Conservation (phyloP, 2,113 vertebrate genomes). For the Oriolus oriolus region DNA sequence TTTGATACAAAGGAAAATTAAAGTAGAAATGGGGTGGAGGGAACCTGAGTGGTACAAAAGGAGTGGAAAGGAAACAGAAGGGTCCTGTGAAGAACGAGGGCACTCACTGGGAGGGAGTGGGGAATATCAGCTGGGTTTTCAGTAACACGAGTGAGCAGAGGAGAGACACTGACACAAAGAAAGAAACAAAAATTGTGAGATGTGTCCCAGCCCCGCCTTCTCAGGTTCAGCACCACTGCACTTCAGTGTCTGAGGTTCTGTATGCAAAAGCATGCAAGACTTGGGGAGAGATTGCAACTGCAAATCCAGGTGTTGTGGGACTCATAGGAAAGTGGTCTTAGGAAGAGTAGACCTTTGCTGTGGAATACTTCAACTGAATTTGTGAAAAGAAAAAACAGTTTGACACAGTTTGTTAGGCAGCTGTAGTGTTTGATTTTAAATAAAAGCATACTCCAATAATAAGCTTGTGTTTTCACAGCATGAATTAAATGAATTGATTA, state of each 20-base stretch:
- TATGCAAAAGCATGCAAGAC: neutral
- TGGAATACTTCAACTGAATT: neutral
- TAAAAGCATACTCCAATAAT: neutral
- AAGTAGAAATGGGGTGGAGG: neutral
- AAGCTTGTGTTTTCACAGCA: neutral
- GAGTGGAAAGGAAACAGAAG: neutral
- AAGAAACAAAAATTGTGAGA: neutral
- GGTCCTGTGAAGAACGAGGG: accelerated
- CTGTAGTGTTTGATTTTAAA: neutral
- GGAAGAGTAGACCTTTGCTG: neutral
- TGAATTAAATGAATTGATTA: neutral
- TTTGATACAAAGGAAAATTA: neutral
- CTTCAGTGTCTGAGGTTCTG: neutral
- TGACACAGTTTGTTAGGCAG: neutral
- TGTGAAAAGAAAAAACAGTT: neutral
- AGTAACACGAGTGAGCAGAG: neutral
- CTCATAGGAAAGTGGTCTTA: neutral
- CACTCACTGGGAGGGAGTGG: neutral
- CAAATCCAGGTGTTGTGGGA: neutral
- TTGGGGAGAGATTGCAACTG: neutral
- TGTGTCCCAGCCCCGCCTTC: neutral
- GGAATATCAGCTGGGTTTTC: neutral
- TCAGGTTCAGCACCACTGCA: neutral
- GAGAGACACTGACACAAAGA: neutral
- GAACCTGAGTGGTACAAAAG: neutral